Evolutionary conservation across 2,888 invertebrate genomes (phyloP), one percentile per base, ranked within the genome.

Genomic region (Ectemnius cavifrons): DNA sequence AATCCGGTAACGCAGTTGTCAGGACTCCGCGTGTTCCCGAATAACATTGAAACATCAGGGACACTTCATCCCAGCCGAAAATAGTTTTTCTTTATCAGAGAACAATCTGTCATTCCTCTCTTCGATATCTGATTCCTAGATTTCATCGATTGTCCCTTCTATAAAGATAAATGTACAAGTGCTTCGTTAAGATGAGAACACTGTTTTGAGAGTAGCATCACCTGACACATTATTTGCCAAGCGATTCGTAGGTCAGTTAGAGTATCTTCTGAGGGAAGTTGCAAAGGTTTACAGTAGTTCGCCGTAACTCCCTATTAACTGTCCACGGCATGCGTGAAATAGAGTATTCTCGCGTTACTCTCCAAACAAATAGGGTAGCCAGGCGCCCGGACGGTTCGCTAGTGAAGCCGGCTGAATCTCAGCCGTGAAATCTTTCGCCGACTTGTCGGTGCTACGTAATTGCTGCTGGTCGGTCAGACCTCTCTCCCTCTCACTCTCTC

Each of bases 401-500:
- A 23, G 20, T 2, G 14, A 37, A 18, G 61, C 37, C 61, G 49
- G 69, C 71, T 66, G 72, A 72, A 71, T 72, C 74, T 72, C 23
- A 23, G 28, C 46, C 69, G 71, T 65, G 71, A 83, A 79, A 78
- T 77, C 77, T 82, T 80, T 82, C 77, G 80, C 62, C 72, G 79
- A 80, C 80, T 82, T 71, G 77, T 77, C 67, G 79, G 85, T 87
- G 88, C 88, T 88, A 37, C 37, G 37, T 37, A 37, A 37, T 37
- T 37, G 37, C 37, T 86, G 88, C 83, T 82, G 82, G 83, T 84
- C 82, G 87, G 89, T 88, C 88, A 84, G 87, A 86, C 86, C 37
- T 87, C 84, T 86, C 86, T 86, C 85, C 86, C 87, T 86, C 86
- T 88, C 23, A 23, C 37, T 37, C 37, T 11, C 37, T 11, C 37